Base-by-base conservation (phyloP, 2,113 vertebrate genomes). In the Corythornis madagascariensis region DNA sequence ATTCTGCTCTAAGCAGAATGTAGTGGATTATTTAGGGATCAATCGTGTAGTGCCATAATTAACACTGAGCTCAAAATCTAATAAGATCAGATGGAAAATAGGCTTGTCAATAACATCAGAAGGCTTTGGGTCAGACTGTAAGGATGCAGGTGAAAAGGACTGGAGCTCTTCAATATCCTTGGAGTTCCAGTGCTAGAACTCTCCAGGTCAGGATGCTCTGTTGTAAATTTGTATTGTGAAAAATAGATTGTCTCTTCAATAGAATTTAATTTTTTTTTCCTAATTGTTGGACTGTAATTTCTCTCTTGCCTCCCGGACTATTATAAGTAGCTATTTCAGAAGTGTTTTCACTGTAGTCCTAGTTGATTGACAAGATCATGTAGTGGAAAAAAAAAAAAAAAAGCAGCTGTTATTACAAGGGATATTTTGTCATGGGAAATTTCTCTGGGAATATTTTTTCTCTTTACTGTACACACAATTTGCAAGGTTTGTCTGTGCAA, bases 381-480 rank as follows among this genome's bases (percentile, higher is more conserved):
- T 48, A 55, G 53, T 67, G 72, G 19, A 55, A 89, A 94, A 50
- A 50, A 48, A 48, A 48, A 66, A 89, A 73, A 67, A 53, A 19
- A 38, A 38, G 38, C 38, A 38, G 38, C 10, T 29, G 75, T 59
- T 92, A 45, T 86, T 90, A 86, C 70, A 56, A 67, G 69, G n/a
- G 48, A 28, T 92, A 88, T 88, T 95, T 93, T 88, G 65, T 88
- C 75, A 65, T 65, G 61, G 83, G 57, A 86, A 81, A 71, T 86
- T 88, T 93, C 72, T 77, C 61, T 50, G 86, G 90, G 88, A 88
- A 74, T 92, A 83, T 79, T 93, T 88, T 93, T 89, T 48, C 83
- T 93, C 33, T 7, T 95, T 95, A 82, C 63, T 86, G 48, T 81
- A 84, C 38, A 93, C 77, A 66, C 61, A 90, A 22, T 66, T 87